Conservation (phyloP, 2,888 invertebrate species). For the Branchellion lobata region DNA sequence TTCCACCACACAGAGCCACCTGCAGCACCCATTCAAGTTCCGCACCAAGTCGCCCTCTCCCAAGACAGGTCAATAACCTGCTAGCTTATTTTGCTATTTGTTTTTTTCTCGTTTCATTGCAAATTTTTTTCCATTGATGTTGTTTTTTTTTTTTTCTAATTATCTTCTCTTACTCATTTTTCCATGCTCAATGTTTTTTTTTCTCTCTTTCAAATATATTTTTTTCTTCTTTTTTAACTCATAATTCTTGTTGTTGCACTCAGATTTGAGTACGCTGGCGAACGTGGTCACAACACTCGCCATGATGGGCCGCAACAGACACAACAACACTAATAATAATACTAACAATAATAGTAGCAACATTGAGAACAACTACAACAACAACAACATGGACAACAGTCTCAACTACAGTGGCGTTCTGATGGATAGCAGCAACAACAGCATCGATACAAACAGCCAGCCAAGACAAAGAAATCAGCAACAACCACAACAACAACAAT, state of each 20-base stretch:
- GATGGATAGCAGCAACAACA: conserved; percentile 57
- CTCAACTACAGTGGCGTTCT: conserved; percentile 42
- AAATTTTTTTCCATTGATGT: not conserved
- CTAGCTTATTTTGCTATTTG: too few relatives aligned
- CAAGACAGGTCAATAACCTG: conserved; percentile 50
- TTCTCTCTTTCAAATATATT: not conserved
- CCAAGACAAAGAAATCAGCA: not conserved
- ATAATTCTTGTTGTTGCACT: too few relatives aligned
- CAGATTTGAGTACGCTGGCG: conserved; percentile 64
- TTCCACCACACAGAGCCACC: conserved; percentile 60
- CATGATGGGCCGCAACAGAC: conserved; percentile 59
- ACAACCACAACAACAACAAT: too few relatives aligned
- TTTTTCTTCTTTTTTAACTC: too few relatives aligned
- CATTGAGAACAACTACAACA: not conserved
- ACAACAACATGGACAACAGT: not conserved
- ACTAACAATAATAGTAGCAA: not conserved
- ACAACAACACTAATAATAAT: conserved; percentile 3
- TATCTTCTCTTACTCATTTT: not conserved
- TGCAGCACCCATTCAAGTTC: conserved; percentile 58
- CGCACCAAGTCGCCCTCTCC: conserved; percentile 51
- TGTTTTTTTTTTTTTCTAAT: not conserved
- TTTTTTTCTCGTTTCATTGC: not conserved
- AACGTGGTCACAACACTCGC: conserved; percentile 65
- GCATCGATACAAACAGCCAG: not conserved
- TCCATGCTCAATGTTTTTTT: not conserved